Evolutionary conservation across 2,888 invertebrate genomes (phyloP), one percentile per base, ranked within the genome.

Genomic region (Tolmerus cingulatus): DNA sequence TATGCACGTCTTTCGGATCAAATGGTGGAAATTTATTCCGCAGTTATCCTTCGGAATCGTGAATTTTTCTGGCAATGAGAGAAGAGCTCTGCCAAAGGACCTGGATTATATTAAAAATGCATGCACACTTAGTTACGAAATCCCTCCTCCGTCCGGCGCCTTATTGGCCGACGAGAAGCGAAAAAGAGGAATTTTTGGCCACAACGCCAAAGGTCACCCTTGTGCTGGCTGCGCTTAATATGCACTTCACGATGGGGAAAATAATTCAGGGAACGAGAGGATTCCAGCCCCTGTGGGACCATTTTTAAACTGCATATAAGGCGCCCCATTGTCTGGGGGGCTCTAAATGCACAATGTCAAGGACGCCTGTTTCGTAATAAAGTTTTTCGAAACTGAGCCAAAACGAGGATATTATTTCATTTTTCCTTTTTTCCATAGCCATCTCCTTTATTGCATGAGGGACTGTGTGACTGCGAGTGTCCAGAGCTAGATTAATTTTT

Each of bases 331-430:
- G 76, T 76, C 76, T 37, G 37, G 34, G 9, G 14, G 5, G 34
- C 27, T 19, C 5, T 30, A 76, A 76, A n/a, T 76, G 76, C 76
- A 76, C 76, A 76, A 76, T 76, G 76, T 76, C 76, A 76, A 76
- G 76, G 76, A 1, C 37, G 76, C 16, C 8, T 66, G 66, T 66
- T 66, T 66, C 23, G 19, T 66, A 66, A 66, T 66, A 66, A 66
- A 66, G 66, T 66, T 66, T 12, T 66, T 66, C 19, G 66, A 27
- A 66, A 27, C 23, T 2, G 66, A 66, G 66, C 66, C 66, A 66
- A 12, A 12, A 66, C 9, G 66, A 66, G 27, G 51, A 51, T n/a
- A n/a, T 34, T 51, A 23, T 27, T 8, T 66, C 2, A 7, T 66
- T 66, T 66, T 23, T 19, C 5, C 19, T 23, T 27, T 66, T 66